Percentiles rank a stretch among this genome's conserved stretches.
phyloP scores from a whole-genome alignment of 1,140 invertebrate species.

The Mycetomoellerius zeteki region DNA sequence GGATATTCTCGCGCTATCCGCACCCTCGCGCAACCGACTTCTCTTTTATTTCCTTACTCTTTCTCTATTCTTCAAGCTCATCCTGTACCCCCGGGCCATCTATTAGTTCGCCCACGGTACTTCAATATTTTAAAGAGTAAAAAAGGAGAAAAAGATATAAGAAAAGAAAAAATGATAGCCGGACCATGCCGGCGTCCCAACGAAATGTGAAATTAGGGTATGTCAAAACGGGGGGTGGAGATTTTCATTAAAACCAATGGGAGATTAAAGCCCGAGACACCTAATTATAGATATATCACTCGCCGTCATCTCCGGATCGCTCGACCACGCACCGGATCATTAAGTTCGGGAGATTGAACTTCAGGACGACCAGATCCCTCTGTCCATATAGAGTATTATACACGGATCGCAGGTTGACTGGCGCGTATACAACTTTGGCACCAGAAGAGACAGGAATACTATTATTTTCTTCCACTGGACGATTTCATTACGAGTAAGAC shows the following conservation, averaged over 20 bases:
- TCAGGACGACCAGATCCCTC: conserved; percentile 16
- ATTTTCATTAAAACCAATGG: conserved; percentile 73
- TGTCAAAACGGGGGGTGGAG: conserved; percentile 72
- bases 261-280: conserved; percentile 60
- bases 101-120: conserved; percentile 76
- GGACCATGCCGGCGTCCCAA: conserved; percentile 32
- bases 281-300: conserved; percentile 65
- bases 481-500: conserved; percentile 36
- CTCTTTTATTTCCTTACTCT: conserved; percentile 68
- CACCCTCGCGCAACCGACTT: conserved; percentile 44
- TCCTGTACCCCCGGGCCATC: conserved; percentile 56
- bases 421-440: not conserved
- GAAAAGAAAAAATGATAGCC: conserved; percentile 45
- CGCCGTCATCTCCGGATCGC: conserved; percentile 55
- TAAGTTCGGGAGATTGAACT: conserved; percentile 61
- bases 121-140: conserved; percentile 61
- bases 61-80: conserved; percentile 66
- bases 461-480: not conserved
- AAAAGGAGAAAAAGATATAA: not conserved
- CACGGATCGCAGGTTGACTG: conserved; percentile 8
- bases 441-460: not conserved
- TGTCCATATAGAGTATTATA: conserved; percentile 19
- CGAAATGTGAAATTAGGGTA: conserved; percentile 77
- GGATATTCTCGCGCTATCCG: conserved; percentile 60
- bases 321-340: conserved; percentile 48